phyloP scores from a whole-genome alignment of 2,113 vertebrate genomes.

The Rhinogobius similis region DNA sequence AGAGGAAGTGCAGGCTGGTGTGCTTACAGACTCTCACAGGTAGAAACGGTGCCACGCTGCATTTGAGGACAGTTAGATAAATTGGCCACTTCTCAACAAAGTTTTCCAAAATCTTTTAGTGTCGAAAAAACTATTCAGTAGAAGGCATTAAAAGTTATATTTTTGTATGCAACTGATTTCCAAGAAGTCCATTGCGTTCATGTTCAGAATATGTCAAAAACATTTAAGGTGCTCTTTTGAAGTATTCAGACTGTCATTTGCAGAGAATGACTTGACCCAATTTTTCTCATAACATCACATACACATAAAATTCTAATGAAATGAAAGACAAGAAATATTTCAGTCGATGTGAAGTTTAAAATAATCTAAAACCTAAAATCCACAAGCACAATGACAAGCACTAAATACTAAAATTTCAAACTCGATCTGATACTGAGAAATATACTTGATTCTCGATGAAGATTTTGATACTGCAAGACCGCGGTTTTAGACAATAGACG shows the following conservation, averaged over 20 bases:
- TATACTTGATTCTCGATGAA: too few species aligned
- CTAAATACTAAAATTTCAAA: too few species aligned
- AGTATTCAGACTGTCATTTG: not conserved
- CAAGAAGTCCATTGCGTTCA: not conserved
- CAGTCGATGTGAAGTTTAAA: not conserved
- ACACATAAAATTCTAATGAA: not conserved
- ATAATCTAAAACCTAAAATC: too few species aligned
- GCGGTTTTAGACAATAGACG: too few species aligned
- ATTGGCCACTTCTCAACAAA: slow-evolving; percentile 7
- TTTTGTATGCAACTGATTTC: not conserved
- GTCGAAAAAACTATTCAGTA: slow-evolving; percentile 16
- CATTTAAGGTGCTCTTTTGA: not conserved
- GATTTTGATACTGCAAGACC: too few species aligned
- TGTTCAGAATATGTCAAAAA: not conserved
- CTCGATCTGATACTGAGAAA: too few species aligned
- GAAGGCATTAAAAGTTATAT: not conserved
- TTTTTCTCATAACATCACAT: too few species aligned
- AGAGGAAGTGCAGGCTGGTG: not conserved
- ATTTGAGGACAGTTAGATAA: not conserved
- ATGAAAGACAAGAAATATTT: not conserved
- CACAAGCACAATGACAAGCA: too few species aligned
- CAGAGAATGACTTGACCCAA: not conserved
- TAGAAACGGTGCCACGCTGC: slow-evolving; percentile 4
- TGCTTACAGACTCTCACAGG: slow-evolving; percentile 6
- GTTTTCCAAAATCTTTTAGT: slow-evolving; percentile 1